Base-by-base conservation (phyloP, 1,140 invertebrate species). In the Trissolcus basalis region DNA sequence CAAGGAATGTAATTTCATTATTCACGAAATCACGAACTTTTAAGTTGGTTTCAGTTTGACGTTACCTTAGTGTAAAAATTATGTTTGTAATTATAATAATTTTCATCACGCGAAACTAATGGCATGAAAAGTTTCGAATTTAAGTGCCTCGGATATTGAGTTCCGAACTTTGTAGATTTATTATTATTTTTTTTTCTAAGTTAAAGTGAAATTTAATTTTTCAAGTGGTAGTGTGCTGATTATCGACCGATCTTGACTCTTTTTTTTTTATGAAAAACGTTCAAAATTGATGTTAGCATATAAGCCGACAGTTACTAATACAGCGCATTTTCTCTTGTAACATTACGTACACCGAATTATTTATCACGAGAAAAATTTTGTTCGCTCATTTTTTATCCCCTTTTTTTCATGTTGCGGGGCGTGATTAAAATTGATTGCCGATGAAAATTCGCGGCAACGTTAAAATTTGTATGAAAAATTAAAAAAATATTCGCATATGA, bases 331-430 rank as follows among this genome's bases (percentile, higher is more conserved):
- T 41, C 19, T 16, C 33, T 53, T 16, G 50, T 53, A 39, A 53
- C 14, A 39, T 53, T 41, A 39, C 50, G 8, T 53, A 16, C n/a
- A 39, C 50, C 16, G 19, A 41, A 35, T 53, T 53, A 53, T 53
- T 53, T 41, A 53, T 47, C 14, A 47, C 36, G 50, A 12, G 50
- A 3, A 2, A 12, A 39, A 6, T 14, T 53, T 53, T 39, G 13
- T 7, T 53, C 16, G 19, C 19, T 27, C 19, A 27, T 27, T 27
- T 27, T 27, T 27, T 27, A 27, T 27, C 19, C 6, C 1, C 7
- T 14, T 13, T 6, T 6, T 51, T 36, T 35, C 19, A 32, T 49
- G 19, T 11, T 12, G n/a, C 19, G 19, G 6, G 19, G 19, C 19
- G 19, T 27, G 19, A 27, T 27, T 27, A 27, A 27, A 27, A 27